These are phyloP conservation scores for Hirtodrosophila alboralis DNA, from an alignment of 2,888 invertebrate genomes.

Conservation along the genomic window DNA sequence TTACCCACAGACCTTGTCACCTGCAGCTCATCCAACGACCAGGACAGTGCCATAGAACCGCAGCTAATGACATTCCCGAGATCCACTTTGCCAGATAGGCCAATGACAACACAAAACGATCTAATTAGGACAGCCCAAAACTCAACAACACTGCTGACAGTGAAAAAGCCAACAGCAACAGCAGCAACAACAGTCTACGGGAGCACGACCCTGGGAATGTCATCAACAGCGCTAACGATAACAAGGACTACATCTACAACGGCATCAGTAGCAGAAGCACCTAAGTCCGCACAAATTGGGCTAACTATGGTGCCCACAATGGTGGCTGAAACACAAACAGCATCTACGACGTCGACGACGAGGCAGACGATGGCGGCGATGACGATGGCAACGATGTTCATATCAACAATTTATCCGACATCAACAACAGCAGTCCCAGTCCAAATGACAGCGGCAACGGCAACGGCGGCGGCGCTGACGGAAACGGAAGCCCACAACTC, in stretches of 20 bases:
- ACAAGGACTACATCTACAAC: slow-evolving; percentile 24
- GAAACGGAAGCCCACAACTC: slow-evolving; percentile 72
- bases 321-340: slow-evolving; percentile 36
- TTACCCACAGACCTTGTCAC: slow-evolving; percentile 64
- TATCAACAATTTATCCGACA: slow-evolving; percentile 69
- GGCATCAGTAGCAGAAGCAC: slow-evolving; percentile 25
- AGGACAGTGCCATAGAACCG: slow-evolving; percentile 20
- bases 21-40: slow-evolving; percentile 52
- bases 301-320: slow-evolving; percentile 57
- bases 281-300: slow-evolving; percentile 73
- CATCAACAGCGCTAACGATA: slow-evolving; percentile 61
- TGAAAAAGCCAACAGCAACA: slow-evolving; percentile 48
- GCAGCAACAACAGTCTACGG: slow-evolving; percentile 24
- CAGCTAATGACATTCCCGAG: slow-evolving; percentile 61
- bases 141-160: slow-evolving; percentile 54
- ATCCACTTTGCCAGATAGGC: slow-evolving; percentile 74
- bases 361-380: slow-evolving; percentile 7
- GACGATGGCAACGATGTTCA: slow-evolving; percentile 50
- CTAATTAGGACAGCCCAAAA: slow-evolving; percentile 69
- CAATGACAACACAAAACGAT: slow-evolving; percentile 77
- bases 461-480: slow-evolving; percentile 19
- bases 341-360: slow-evolving; percentile 19
- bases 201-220: slow-evolving; percentile 53
- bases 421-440: slow-evolving; percentile 31
- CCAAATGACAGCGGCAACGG: slow-evolving; percentile 8